Evolutionary conservation across 2,888 invertebrate species (phyloP).

Genomic region (Chrysolina oricalcia): DNA sequence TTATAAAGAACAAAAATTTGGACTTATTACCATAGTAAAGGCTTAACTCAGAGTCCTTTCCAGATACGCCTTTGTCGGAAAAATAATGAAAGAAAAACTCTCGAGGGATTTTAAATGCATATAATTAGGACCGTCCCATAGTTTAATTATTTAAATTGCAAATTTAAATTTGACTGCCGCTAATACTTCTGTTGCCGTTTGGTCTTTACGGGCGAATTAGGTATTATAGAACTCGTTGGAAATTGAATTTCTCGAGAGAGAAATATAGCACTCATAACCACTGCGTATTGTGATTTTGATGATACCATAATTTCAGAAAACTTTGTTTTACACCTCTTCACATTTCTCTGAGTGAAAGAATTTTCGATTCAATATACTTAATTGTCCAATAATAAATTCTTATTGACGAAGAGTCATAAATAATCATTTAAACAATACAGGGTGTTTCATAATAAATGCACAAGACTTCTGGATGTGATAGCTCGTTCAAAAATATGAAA

Average conservation of each 20-base stretch:
- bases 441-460: too few species aligned
- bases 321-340: not conserved
- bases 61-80: slow-evolving; percentile 42
- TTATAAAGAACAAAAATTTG: slow-evolving; percentile 13
- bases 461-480: too few species aligned
- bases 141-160: slow-evolving; percentile 59
- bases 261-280: slow-evolving; percentile 29
- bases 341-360: not conserved
- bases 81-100: slow-evolving; percentile 58
- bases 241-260: slow-evolving; percentile 24
- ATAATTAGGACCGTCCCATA: slow-evolving; percentile 56
- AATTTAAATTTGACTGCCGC: slow-evolving; percentile 55
- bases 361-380: too few species aligned
- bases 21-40: slow-evolving; percentile 33
- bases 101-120: slow-evolving; percentile 56
- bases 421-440: too few species aligned
- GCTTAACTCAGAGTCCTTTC: slow-evolving; percentile 32
- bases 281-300: slow-evolving; percentile 21
- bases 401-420: too few species aligned
- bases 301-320: slow-evolving; percentile 13
- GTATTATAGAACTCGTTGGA: slow-evolving; percentile 12
- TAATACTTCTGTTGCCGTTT: slow-evolving; percentile 42
- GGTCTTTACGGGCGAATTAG: slow-evolving; percentile 34
- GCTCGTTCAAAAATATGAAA: too few species aligned
- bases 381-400: too few species aligned